Conservation (phyloP, 2,113 vertebrate species). For the Oostethus manadensis region DNA sequence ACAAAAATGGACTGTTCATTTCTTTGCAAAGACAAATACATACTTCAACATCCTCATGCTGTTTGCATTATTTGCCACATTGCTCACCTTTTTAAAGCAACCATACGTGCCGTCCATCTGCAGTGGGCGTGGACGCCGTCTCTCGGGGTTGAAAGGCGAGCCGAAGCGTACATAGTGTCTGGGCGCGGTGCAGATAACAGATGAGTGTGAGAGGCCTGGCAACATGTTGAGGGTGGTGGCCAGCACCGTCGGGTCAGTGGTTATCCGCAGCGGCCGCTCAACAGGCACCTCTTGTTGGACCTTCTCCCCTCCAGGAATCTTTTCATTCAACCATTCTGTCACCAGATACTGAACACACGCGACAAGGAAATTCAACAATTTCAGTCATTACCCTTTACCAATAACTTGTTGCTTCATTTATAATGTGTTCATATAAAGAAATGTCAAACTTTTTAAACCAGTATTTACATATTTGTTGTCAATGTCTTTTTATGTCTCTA, state of each 20-base stretch:
- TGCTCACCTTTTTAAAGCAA: conserved; percentile 86
- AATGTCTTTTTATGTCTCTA: too few species aligned
- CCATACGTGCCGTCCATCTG: conserved; percentile 87
- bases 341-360: conserved; percentile 80
- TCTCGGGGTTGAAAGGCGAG: conserved; percentile 94
- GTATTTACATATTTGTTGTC: too few species aligned
- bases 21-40: too few species aligned
- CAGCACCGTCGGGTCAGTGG: conserved; percentile 94
- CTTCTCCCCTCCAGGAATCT: conserved; percentile 80
- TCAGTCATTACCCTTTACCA: too few species aligned
- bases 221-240: conserved; percentile 97
- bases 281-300: conserved; percentile 74
- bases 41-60: too few species aligned
- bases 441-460: too few species aligned
- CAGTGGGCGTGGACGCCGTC: conserved; percentile 82
- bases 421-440: too few species aligned
- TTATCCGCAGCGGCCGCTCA: conserved; percentile 89
- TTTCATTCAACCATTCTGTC: conserved; percentile 96
- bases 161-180: conserved; percentile 99
- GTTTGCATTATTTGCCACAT: neutral
- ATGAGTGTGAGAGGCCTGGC: conserved; percentile 88
- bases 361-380: too few species aligned
- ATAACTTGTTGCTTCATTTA: too few species aligned
- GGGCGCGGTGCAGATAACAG: conserved; percentile 91
- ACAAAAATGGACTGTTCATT: too few species aligned